Evolutionary conservation across 2,888 invertebrate species (phyloP), one percentile per base, ranked within the genome.

Genomic region (Zootermopsis nevadensis): DNA sequence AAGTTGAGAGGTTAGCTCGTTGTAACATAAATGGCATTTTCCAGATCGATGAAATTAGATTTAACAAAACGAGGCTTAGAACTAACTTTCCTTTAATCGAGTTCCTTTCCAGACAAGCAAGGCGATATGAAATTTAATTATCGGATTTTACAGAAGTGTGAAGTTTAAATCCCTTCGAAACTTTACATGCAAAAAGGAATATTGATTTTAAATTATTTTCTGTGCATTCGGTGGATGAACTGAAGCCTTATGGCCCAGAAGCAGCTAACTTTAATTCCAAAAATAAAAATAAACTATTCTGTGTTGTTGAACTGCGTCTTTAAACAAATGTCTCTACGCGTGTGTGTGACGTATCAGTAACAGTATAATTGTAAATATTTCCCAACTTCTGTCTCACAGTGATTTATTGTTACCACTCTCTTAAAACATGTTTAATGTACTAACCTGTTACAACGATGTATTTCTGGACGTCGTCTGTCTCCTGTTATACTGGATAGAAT

Each of bases 41-140:
- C 22, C 69, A 69, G 8, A 69, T 69, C 69, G 69, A 66, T 66
- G 66, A 66, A n/a, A 66, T 66, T 66, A 10, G 66, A 69, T 69
- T 69, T 33, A 33, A 69, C 31, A 69, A 33, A 33, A 22, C 24
- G 69, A 69, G 69, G 27, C 69, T 69, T 69, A 15, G 27, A 33
- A 33, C 15, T 33, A 69, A 69, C 69, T 69, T 69, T 19, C 22
- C 31, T 19, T 22, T 69, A 69, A 69, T 69, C 69, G 69, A 69
- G 33, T 69, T 69, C 33, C 33, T 30, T 69, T 69, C 33, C 22
- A 15, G 22, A 69, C 22, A 69, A 15, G 69, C 69, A 15, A 69
- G 33, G 33, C 69, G 33, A 69, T 69, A 69, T 69, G 31, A 69
- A 33, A 69, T 69, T 69, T 69, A 69, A 69, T 69, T 69, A 69